Evolutionary conservation across 2,113 vertebrate species (phyloP), one percentile per base, ranked within the genome.

Genomic region (Fregata magnificens): DNA sequence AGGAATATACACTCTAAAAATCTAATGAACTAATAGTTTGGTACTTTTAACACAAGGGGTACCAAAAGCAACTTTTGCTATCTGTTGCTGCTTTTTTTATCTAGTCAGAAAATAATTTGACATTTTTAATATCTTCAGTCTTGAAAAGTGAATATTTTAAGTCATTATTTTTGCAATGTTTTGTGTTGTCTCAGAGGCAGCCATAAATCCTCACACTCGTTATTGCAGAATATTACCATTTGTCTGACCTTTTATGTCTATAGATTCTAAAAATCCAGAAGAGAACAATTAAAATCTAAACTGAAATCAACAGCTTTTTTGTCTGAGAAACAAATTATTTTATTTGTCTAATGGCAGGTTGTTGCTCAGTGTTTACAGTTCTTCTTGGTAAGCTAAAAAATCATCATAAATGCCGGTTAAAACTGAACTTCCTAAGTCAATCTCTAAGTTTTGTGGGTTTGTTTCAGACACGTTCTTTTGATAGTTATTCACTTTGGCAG

Each of bases 121-220:
- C 6, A 8, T 28, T 82, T 91, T 86, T 58, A 38, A 12, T 34
- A 50, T 24, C 13, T 47, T 47, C 13, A 32, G 10, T 67, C 59
- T 86, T 80, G 63, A 61, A 55, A 70, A 50, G 9, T 45, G 16
- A 76, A 7, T 55, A 65, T 58, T 83, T 61, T 4, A 47, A 19
- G 44, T 82, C 34, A 50, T 45, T 32, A 16, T 65, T 94, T 78
- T 74, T 88, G 32, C 22, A 24, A 0, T 62, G 18, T 50, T 69
- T 56, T 90, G 3, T 84, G 10, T 84, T 73, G 26, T 82, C 14
- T 55, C 18, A 49, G 16, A 69, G 25, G 12, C 14, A 59, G 14
- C 40, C 17, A 12, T 82, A 86, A 82, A 70, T 84, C 11, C 40
- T 79, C 7, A 47, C 1, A 0, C 8, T 88, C 3, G 0, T 32